Percentiles rank a stretch among this genome's conserved stretches.
phyloP scores from a whole-genome alignment of 23 tunicate species.

The Botrylloides violaceus region DNA sequence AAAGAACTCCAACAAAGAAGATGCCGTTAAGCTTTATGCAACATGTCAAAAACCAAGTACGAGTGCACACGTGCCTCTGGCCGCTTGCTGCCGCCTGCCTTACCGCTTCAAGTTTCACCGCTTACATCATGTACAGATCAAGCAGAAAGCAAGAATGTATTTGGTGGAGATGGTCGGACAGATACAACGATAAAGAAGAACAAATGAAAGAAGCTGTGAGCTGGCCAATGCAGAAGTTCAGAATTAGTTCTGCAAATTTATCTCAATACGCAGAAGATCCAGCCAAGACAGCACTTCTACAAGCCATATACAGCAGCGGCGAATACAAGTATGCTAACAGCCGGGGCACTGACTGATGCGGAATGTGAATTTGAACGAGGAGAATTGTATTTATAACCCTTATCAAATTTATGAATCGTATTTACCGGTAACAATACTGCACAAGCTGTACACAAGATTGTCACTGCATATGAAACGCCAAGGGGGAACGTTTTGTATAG shows the following conservation, averaged over 20 bases:
- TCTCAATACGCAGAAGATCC: neutral
- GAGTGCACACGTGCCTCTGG: neutral
- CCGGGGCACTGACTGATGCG: neutral
- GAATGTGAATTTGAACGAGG: too few species aligned
- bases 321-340: neutral
- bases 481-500: too few species aligned
- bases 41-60: too few species aligned
- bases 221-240: neutral
- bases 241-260: neutral
- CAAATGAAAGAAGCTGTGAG: neutral
- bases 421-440: too few species aligned
- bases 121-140: neutral
- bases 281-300: neutral
- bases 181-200: neutral
- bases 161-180: neutral
- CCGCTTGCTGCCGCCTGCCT: neutral
- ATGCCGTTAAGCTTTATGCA: too few species aligned
- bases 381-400: too few species aligned
- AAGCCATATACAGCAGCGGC: neutral
- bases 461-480: too few species aligned
- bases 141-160: neutral
- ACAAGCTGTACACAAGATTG: too few species aligned
- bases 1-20: too few species aligned
- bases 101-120: neutral
- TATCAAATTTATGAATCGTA: too few species aligned